Conservation (phyloP, 2,113 vertebrate genomes). For the Gymnocephalus cernua region DNA sequence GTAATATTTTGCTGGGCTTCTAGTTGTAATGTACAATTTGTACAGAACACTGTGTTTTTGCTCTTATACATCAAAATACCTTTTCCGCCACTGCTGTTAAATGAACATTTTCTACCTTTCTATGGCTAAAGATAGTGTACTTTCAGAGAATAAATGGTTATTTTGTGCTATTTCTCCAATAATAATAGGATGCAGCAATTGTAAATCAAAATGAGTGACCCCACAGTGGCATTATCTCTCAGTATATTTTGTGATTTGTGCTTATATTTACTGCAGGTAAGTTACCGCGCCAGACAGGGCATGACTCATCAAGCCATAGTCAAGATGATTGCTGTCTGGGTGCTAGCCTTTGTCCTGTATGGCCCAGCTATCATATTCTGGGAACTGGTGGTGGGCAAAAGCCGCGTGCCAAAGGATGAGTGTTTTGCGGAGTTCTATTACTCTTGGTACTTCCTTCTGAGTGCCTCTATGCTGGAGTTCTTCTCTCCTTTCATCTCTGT, state of each 20-base stretch:
- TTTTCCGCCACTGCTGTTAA: neutral
- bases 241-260: constrained; percentile 38
- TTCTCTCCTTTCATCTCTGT: constrained; percentile 85
- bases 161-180: neutral
- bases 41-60: neutral
- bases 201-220: neutral
- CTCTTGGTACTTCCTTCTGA: constrained; percentile 89
- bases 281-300: constrained; percentile 83
- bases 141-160: neutral
- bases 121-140: neutral
- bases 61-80: neutral
- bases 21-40: neutral
- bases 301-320: constrained; percentile 80
- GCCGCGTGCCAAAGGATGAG: constrained; percentile 83
- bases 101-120: neutral
- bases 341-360: constrained; percentile 90
- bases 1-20: neutral
- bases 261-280: constrained; percentile 75
- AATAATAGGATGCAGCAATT: neutral
- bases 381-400: constrained; percentile 78
- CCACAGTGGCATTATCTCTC: neutral
- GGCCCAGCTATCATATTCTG: constrained; percentile 89
- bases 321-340: constrained; percentile 89
- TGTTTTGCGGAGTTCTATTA: constrained; percentile 87
- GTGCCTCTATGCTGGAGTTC: constrained; percentile 85